These are phyloP conservation scores for Phoxinus dragarum DNA, from an alignment of 2,797 vertebrate species.

Conservation along the genomic window DNA sequence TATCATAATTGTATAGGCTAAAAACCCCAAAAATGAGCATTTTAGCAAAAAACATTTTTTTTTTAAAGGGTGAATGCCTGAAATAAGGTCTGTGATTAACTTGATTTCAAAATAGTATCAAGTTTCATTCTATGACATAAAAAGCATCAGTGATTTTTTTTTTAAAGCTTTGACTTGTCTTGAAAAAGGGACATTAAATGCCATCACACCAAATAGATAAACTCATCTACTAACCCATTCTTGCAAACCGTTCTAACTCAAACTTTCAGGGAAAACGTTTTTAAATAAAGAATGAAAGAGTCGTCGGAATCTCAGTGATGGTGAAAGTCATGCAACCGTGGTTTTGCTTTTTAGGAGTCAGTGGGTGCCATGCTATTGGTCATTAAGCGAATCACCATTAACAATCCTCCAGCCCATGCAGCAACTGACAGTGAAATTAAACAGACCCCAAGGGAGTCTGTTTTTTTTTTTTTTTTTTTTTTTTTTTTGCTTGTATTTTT, in stretches of 20 bases:
- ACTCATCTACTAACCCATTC: neutral
- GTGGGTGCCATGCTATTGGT: slow-evolving; percentile 23
- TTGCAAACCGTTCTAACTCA: neutral
- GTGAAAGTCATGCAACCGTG: neutral
- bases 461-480: too few relatives aligned
- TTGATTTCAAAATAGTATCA: neutral
- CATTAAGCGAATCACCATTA: slow-evolving; percentile 45
- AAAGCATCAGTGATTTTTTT: neutral
- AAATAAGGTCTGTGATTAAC: neutral
- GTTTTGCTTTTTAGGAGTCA: neutral
- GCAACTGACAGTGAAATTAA: slow-evolving; percentile 50
- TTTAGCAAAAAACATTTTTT: too few relatives aligned
- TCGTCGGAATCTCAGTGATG: neutral
- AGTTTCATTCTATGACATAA: neutral
- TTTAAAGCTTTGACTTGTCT: too few relatives aligned
- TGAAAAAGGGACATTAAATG: too few relatives aligned
- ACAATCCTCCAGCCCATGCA: slow-evolving; percentile 31
- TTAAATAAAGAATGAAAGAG: neutral
- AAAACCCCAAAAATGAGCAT: neutral
- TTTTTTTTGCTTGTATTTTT: slow-evolving; percentile 55
- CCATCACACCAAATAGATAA: too few relatives aligned
- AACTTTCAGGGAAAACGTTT: neutral
- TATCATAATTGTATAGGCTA: neutral
- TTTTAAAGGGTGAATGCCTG: too few relatives aligned
- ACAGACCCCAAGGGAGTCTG: slow-evolving; percentile 49